Evolutionary conservation across 2,888 invertebrate species (phyloP).

Genomic region (Drosophila prolongata): DNA sequence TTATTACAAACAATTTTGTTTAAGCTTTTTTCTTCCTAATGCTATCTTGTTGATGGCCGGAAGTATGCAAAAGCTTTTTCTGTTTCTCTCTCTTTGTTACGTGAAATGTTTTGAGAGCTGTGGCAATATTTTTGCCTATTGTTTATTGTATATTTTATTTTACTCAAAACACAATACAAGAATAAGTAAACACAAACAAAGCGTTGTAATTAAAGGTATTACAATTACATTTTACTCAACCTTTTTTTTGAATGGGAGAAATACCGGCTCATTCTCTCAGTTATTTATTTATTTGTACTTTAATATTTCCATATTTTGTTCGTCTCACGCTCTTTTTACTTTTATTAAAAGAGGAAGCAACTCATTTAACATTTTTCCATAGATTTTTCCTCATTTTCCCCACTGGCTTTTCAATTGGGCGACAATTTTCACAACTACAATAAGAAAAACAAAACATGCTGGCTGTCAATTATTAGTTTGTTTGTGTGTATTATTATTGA

Average conservation of each 20-base stretch:
- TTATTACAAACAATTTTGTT: slow-evolving; percentile 25
- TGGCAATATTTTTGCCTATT: slow-evolving; percentile 45
- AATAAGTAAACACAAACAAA: slow-evolving; percentile 38
- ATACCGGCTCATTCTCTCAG: slow-evolving; percentile 18
- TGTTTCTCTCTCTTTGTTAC: slow-evolving; percentile 50
- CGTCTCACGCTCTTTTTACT: slow-evolving; percentile 22
- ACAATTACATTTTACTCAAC: slow-evolving; percentile 18
- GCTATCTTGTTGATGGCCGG: slow-evolving; percentile 57
- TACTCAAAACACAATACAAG: neutral
- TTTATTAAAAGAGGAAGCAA: slow-evolving; percentile 70
- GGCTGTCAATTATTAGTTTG: slow-evolving; percentile 42
- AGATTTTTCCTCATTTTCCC: slow-evolving; percentile 36
- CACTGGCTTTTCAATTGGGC: slow-evolving; percentile 33
- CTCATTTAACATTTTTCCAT: slow-evolving; percentile 61
- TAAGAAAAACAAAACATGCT: slow-evolving; percentile 28
- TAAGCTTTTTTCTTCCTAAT: slow-evolving; percentile 9
- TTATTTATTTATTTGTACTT: slow-evolving; percentile 24
- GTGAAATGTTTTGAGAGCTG: slow-evolving; percentile 65
- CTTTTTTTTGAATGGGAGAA: neutral
- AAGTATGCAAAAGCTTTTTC: slow-evolving; percentile 67
- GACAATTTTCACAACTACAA: slow-evolving; percentile 39
- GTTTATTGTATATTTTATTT: slow-evolving; percentile 47
- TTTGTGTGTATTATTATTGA: slow-evolving; percentile 31
- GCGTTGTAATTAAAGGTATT: slow-evolving; percentile 21
- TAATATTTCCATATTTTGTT: slow-evolving; percentile 18